These are phyloP conservation scores for Desmophyllum pertusum DNA, from an alignment of 92 coral and sea anemone genomes.

Conservation along the genomic window DNA sequence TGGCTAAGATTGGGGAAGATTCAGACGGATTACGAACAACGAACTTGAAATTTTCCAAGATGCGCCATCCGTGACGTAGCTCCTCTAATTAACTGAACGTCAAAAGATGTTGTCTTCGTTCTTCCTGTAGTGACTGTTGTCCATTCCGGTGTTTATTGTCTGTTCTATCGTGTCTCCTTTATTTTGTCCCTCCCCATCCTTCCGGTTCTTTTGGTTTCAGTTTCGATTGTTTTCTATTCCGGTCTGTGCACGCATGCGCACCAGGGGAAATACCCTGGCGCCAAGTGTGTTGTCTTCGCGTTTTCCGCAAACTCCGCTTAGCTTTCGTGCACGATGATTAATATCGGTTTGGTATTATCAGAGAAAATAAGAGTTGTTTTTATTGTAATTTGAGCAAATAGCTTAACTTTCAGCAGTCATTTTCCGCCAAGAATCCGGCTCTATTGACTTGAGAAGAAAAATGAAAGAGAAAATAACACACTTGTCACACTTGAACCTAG, in stretches of 20 bases:
- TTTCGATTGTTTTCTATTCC: background rate
- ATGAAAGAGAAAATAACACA: too few species aligned
- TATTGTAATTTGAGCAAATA: too few species aligned
- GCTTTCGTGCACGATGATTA: background rate
- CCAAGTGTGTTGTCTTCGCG: background rate
- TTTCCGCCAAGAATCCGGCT: background rate
- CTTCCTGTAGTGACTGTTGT: background rate
- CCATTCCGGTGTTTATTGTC: too few species aligned
- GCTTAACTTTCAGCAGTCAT: background rate
- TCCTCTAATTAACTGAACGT: too few species aligned
- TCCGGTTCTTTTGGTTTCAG: background rate
- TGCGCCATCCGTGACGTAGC: too few species aligned
- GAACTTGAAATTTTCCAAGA: too few species aligned
- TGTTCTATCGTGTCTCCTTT: background rate
- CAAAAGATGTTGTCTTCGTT: background rate
- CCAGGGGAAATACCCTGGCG: background rate
- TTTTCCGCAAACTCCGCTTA: background rate
- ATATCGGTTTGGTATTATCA: background rate
- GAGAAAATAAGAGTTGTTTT: background rate
- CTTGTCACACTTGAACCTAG: too few species aligned
- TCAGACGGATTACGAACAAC: too few species aligned
- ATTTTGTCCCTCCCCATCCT: background rate
- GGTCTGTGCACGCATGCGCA: background rate
- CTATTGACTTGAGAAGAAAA: background rate
- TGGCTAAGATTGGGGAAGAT: too few species aligned